These are phyloP conservation scores for Micropterix aruncella DNA, from an alignment of 2,888 invertebrate genomes.

Conservation along the genomic window DNA sequence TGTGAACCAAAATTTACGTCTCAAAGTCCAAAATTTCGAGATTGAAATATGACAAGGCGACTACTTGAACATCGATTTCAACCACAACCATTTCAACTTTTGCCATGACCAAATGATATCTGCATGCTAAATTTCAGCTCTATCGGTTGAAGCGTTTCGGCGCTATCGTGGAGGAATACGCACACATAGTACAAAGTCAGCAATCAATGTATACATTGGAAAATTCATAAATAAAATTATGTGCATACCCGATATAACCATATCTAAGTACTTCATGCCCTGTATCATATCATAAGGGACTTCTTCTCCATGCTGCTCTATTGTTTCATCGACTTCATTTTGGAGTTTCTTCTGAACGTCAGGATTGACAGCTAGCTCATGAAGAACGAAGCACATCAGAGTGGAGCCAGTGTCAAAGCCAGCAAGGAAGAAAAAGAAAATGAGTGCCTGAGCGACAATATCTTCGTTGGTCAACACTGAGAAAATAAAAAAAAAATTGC, in stretches of 20 bases:
- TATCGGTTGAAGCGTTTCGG: too few species aligned
- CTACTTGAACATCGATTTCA: too few species aligned
- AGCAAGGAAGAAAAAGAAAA: conserved; percentile 15
- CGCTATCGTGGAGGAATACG: too few species aligned
- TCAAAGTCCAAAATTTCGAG: too few species aligned
- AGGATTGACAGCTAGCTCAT: conserved; percentile 15
- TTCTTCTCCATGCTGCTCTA: conserved; percentile 6
- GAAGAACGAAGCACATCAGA: conserved; percentile 12
- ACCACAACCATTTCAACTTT: too few species aligned
- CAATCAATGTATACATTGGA: too few species aligned
- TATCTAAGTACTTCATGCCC: conserved; percentile 18
- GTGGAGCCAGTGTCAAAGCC: conserved; percentile 15
- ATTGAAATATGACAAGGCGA: too few species aligned
- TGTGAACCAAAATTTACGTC: too few species aligned
- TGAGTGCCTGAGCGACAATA: conserved; percentile 13
- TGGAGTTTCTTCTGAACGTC: conserved; percentile 17
- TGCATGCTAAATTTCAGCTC: too few species aligned
- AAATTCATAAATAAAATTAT: too few species aligned
- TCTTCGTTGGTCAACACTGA: conserved; percentile 14
- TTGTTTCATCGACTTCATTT: conserved; percentile 16
- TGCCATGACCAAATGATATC: too few species aligned
- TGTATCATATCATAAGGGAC: conserved; percentile 16
- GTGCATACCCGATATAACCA: conserved; percentile 18
- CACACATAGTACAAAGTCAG: too few species aligned
- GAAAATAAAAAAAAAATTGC: neutral